These are phyloP conservation scores for Arvicanthis niloticus DNA, from an alignment of 2,113 vertebrate genomes.

Conservation along the genomic window DNA sequence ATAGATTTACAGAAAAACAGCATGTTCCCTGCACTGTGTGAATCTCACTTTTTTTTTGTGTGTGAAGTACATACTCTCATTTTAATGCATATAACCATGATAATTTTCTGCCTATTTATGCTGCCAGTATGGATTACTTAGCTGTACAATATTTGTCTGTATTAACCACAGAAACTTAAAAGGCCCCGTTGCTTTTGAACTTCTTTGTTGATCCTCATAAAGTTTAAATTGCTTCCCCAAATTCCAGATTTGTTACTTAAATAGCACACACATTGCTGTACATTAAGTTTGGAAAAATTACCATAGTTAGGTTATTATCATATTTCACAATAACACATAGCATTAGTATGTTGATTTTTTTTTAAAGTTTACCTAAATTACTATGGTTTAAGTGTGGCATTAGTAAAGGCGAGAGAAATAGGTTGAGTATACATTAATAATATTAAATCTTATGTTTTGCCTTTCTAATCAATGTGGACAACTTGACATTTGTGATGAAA, in stretches of 20 bases:
- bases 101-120: constrained; percentile 23
- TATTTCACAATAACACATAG: constrained; percentile 5
- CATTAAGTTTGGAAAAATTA: constrained; percentile 37
- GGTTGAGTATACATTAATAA: background rate
- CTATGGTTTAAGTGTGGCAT: constrained; percentile 30
- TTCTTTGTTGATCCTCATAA: constrained; percentile 67
- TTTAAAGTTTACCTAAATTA: constrained; percentile 46
- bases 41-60: constrained; percentile 71
- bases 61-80: constrained; percentile 68
- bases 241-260: constrained; percentile 69
- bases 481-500: constrained; percentile 22
- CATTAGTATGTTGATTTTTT: background rate
- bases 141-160: constrained; percentile 50
- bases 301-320: background rate
- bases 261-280: background rate
- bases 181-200: constrained; percentile 60
- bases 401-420: constrained; percentile 41
- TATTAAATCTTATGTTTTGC: constrained; percentile 4
- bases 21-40: constrained; percentile 81
- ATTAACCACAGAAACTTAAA: constrained; percentile 62
- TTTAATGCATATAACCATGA: background rate
- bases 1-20: constrained; percentile 82
- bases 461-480: constrained; percentile 32
- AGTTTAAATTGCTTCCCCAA: constrained; percentile 59
- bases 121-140: constrained; percentile 37